Evolutionary conservation across 2,797 vertebrate genomes (phyloP).

Genomic region (Catamblyrhynchus diadema): DNA sequence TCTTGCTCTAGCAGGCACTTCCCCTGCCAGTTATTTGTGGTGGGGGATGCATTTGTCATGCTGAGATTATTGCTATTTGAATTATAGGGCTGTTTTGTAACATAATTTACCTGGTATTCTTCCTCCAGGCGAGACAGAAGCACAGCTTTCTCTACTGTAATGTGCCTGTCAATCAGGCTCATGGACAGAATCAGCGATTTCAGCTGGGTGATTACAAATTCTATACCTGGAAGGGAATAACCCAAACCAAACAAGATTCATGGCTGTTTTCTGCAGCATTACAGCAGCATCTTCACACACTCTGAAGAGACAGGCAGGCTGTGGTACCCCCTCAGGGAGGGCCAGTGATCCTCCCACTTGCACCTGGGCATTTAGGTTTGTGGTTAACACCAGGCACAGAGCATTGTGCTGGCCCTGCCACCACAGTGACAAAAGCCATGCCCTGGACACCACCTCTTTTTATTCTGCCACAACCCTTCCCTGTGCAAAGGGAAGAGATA

Average conservation of each 20-base stretch:
- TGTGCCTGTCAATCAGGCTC: slow-evolving; percentile 85
- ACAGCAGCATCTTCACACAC: not conserved
- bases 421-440: not conserved
- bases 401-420: not conserved
- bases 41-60: slow-evolving; percentile 17
- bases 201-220: slow-evolving; percentile 91
- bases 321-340: not conserved
- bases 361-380: not conserved
- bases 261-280: not conserved
- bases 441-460: not conserved
- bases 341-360: not conserved
- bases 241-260: slow-evolving; percentile 13
- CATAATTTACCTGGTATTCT: slow-evolving; percentile 89
- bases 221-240: slow-evolving; percentile 82
- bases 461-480: not conserved
- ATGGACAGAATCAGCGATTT: slow-evolving; percentile 92
- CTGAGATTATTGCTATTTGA: slow-evolving; percentile 52
- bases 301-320: not conserved
- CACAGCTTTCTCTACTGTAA: slow-evolving; percentile 92
- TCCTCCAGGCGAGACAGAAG: slow-evolving; percentile 93
- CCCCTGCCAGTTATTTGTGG: slow-evolving; percentile 24
- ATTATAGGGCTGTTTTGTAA: slow-evolving; percentile 40
- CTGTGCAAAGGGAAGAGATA: not conserved
- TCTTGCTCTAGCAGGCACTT: slow-evolving; percentile 18
- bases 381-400: not conserved